These are phyloP conservation scores for Furcula furcula DNA, from an alignment of 2,888 invertebrate genomes.

Conservation along the genomic window DNA sequence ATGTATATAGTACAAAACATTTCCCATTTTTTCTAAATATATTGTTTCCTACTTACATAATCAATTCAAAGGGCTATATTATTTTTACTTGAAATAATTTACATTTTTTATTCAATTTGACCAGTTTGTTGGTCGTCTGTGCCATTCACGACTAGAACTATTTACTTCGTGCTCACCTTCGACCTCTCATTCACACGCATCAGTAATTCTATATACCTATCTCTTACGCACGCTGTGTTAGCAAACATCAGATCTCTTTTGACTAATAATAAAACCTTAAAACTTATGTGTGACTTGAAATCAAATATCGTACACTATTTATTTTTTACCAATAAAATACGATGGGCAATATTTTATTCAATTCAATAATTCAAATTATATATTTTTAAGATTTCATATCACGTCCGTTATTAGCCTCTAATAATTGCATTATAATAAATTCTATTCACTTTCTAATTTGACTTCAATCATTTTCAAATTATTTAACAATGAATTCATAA, in stretches of 20 bases:
- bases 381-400: too few species aligned
- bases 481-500: too few species aligned
- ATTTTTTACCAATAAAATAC: too few species aligned
- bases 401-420: too few species aligned
- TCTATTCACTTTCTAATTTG: too few species aligned
- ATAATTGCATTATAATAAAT: too few species aligned
- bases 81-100: slow-evolving; percentile 29
- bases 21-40: slow-evolving; percentile 55
- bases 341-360: too few species aligned
- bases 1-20: slow-evolving; percentile 63
- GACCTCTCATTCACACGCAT: slow-evolving; percentile 28
- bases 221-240: slow-evolving; percentile 5
- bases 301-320: too few species aligned
- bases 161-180: slow-evolving; percentile 36
- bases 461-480: too few species aligned
- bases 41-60: slow-evolving; percentile 59
- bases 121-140: slow-evolving; percentile 33
- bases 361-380: too few species aligned
- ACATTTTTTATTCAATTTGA: slow-evolving; percentile 22
- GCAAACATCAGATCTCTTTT: slow-evolving; percentile 11
- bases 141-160: slow-evolving; percentile 46
- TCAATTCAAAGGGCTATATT: slow-evolving; percentile 43
- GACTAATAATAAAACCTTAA: neutral
- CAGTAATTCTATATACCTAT: slow-evolving; percentile 14
- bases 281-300: too few species aligned